Evolutionary conservation across 2,888 invertebrate species (phyloP), one percentile per base, ranked within the genome.

Genomic region (Lutraria lutraria): DNA sequence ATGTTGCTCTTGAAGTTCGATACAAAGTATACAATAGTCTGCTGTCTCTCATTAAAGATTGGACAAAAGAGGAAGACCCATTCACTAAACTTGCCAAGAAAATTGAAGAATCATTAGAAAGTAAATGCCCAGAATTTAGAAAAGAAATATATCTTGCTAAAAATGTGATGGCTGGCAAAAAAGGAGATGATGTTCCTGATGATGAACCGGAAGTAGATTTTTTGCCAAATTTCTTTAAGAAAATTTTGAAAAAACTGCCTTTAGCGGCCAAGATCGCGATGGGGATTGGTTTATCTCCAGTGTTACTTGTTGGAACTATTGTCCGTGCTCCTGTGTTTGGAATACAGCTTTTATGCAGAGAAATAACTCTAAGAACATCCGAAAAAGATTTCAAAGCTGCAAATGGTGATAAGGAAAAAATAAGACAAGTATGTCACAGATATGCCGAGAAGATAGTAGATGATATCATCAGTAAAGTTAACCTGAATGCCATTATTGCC

Each of bases 271-370:
- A 90, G 72, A 88, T 94, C 25, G 90, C 91, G n/a, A 76, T 95
- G 10, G 93, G 94, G 34, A 90, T 95, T 85, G 93, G 94, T 21
- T 89, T 94, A 72, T 91, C 95, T 31, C 95, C 95, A 15, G 93
- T 94, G 0, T 90, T 94, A 16, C 81, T 95, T 79, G 89, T 94
- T 54, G 92, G 93, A 15, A 93, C 92, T n/a, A 84, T 93, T 63
- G 89, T 94, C 3, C 88, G 93, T 12, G 86, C 94, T 29, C 94
- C 95, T 79, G 90, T 93, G 13, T 93, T 91, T 88, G 94, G 94
- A 13, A 79, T 93, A 16, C 91, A 91, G 31, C 88, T 92, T 12
- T 88, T 94, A 29, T 92, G 91, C 19, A 91, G 90, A 60, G 85
- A 88, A 2, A 89, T 94, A 43, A 84, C 89, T 6, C 91, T 89